Percentiles rank a stretch among this genome's conserved stretches.
These are phyloP conservation scores for Sinella curviseta DNA, from an alignment of 1,140 invertebrate species.

Conservation along the genomic window DNA sequence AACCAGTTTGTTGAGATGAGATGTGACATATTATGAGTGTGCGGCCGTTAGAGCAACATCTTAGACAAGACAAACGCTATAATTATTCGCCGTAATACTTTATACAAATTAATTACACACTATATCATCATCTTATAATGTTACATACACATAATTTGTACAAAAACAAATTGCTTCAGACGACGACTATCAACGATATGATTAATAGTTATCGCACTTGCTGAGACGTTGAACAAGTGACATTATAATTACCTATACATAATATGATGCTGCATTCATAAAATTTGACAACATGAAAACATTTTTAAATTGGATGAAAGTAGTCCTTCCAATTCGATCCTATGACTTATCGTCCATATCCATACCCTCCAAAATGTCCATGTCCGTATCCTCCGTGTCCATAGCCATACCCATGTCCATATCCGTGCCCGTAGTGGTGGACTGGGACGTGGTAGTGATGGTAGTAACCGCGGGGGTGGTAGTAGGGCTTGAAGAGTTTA, in stretches of 20 bases:
- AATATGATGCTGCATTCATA: neutral
- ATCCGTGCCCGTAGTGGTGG: neutral
- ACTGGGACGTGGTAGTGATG: conserved; percentile 17
- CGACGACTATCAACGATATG: neutral
- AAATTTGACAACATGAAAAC: conserved; percentile 5
- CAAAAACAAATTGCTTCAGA: conserved; percentile 6
- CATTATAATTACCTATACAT: neutral
- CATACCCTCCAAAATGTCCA: too few species aligned
- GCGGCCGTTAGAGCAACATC: too few species aligned
- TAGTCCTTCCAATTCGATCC: too few species aligned
- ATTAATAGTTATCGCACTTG: neutral
- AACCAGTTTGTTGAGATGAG: neutral
- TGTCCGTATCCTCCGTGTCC: conserved; percentile 9
- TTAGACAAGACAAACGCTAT: too few species aligned
- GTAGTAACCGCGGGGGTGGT: neutral
- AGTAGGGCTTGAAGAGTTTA: conserved; percentile 18
- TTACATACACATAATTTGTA: neutral
- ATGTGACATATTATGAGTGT: too few species aligned
- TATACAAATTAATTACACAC: neutral
- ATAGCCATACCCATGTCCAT: conserved; percentile 9
- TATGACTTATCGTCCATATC: conserved; percentile 1
- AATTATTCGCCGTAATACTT: too few species aligned
- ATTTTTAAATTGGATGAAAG: too few species aligned
- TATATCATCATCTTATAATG: neutral
- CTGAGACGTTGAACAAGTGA: neutral